Base-by-base conservation (phyloP, 2,113 vertebrate species). In the Tichodroma muraria region DNA sequence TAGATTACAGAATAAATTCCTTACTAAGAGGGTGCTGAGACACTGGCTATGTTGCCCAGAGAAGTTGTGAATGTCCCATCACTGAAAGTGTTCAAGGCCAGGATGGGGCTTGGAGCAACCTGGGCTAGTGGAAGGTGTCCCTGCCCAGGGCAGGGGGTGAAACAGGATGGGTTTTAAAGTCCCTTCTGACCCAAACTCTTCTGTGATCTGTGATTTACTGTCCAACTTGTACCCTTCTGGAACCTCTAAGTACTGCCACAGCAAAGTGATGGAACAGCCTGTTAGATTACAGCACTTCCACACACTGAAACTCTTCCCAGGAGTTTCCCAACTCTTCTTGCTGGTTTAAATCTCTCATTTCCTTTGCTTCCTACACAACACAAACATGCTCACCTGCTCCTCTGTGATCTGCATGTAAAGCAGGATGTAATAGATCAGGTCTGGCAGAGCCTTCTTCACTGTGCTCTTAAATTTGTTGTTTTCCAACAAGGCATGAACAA, bases 321-420 rank as follows among this genome's bases (percentile, higher is more conserved):
- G 31, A 69, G n/a, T n/a, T n/a, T n/a, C n/a, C n/a, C n/a, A n/a
- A n/a, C n/a, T n/a, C n/a, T 53, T 60, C 15, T 6, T 44, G 56
- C n/a, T 40, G 22, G 14, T 81, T 75, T n/a, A 63, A 73, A 78
- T 45, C 33, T 63, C 52, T 52, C 20, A 49, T 56, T 65, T 80
- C n/a, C 35, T 90, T 75, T 89, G 45, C 88, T 87, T 87, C 45
- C 73, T 59, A 30, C 60, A 49, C 47, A 61, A 75, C 33, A 61
- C 25, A 91, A 92, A 79, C 11, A 8, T 23, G 40, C 80, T 97
- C 94, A 98, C 98, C 98, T 98, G 98, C 59, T 99, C 99, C 93
- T 99, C 99, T 4, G 99, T 99, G 97, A 99, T 99, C 96, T 99
- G 99, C 99, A 99, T 99, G 96, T 99, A 99, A 33, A 99, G 98